Evolutionary conservation across 2,888 invertebrate species (phyloP), one percentile per base, ranked within the genome.

Genomic region (Drosophila monieri): DNA sequence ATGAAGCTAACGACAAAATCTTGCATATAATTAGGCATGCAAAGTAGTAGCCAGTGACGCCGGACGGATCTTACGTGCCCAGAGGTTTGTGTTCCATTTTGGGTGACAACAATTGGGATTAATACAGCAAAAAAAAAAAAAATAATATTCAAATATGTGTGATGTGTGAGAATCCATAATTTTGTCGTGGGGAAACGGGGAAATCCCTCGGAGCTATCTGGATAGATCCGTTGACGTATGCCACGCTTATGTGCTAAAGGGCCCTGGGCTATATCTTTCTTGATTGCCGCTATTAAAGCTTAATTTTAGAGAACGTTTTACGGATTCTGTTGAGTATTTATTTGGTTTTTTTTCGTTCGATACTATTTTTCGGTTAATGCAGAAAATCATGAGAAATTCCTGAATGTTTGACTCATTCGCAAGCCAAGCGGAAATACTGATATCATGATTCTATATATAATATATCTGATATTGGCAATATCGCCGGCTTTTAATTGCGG

Each of bases 21-120:
- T 30, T 27, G 80, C 85, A 81, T 83, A 79, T 75, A 75, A 88
- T 85, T 84, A 86, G 70, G 71, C 73, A 85, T 78, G 87, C 85
- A 85, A 85, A 85, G 62, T 75, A 79, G 77, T 73, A 62, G 25
- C 35, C 49, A 51, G 49, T 69, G 70, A 69, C 68, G 68, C 32
- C 60, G 47, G 12, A 41, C 43, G 69, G 53, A 54, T 39, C 52
- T 53, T 44, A 67, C 69, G 73, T 47, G 39, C 39, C 67, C 37
- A 15, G 12, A 14, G 55, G 51, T 49, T 32, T 47, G 37, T 68
- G 57, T 68, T 68, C 58, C 56, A 68, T 47, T 68, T 68, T 43
- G 52, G 70, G 60, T 70, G 69, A 69, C 71, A 70, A 69, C 60
- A 60, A 61, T 69, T 54, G 48, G 62, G 64, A 64, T 52, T 64